Evolutionary conservation across 2,113 vertebrate species (phyloP).

Genomic region (Silurus asotus): DNA sequence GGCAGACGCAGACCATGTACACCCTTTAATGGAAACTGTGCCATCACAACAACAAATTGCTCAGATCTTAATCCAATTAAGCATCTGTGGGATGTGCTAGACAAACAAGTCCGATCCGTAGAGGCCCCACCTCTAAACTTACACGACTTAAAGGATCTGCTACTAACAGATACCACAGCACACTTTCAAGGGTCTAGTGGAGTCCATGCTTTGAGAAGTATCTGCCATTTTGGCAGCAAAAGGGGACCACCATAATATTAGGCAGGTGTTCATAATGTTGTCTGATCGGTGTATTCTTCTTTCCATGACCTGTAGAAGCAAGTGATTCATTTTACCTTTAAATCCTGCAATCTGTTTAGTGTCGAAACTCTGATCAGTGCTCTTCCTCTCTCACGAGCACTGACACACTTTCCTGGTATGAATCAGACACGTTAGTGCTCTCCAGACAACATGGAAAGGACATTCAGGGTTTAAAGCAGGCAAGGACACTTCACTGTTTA

Average conservation of each 20-base stretch:
- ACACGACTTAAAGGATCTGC: not conserved
- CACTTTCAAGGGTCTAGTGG: not conserved
- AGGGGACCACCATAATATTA: too few species aligned
- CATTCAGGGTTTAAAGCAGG: constrained; percentile 3
- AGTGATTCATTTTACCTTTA: not conserved
- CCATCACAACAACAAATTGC: too few species aligned
- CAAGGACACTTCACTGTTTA: not conserved
- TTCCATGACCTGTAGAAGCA: not conserved
- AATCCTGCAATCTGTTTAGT: constrained; percentile 11
- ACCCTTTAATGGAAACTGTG: too few species aligned
- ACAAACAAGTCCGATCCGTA: too few species aligned
- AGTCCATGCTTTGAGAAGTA: not conserved
- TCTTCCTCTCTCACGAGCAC: not conserved
- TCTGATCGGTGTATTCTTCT: not conserved
- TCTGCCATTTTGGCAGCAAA: too few species aligned
- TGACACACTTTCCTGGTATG: constrained; percentile 2
- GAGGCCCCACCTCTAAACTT: not conserved
- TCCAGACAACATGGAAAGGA: not conserved
- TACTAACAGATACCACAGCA: too few species aligned
- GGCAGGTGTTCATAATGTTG: too few species aligned
- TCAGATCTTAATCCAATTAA: too few species aligned
- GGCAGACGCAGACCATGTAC: too few species aligned
- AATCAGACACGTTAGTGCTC: not conserved
- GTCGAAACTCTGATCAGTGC: not conserved
- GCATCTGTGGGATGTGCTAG: too few species aligned